These are phyloP conservation scores for Sminthurides bifidus DNA, from an alignment of 1,140 invertebrate species.

Conservation along the genomic window DNA sequence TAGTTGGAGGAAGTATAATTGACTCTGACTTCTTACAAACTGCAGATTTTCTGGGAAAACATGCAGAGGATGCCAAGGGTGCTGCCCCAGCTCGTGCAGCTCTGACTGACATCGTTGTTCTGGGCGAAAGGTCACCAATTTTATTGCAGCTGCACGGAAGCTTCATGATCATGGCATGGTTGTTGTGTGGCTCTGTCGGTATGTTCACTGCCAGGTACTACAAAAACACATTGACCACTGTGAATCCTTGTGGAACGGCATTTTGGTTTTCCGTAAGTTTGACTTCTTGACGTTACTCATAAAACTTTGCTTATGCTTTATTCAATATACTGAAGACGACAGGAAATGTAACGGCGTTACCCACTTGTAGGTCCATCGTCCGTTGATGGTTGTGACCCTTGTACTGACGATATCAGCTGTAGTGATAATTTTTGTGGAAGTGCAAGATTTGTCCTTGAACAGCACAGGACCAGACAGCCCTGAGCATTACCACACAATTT, in stretches of 20 bases:
- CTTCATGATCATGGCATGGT: conserved; percentile 84
- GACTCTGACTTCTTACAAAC: too few relatives aligned
- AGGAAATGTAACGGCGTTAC: too few relatives aligned
- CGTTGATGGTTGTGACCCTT: conserved; percentile 73
- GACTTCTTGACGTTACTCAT: too few relatives aligned
- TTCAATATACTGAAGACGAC: too few relatives aligned
- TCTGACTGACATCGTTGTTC: too few relatives aligned
- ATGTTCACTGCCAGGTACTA: conserved; percentile 83
- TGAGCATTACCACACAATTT: conserved; percentile 47
- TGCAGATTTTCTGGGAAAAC: background rate
- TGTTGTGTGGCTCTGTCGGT: conserved; percentile 75
- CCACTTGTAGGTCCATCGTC: conserved; percentile 76
- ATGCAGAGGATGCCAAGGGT: too few relatives aligned
- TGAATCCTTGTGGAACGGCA: conserved; percentile 70
- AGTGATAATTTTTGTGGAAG: conserved; percentile 70
- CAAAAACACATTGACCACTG: conserved; percentile 74
- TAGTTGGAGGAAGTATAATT: too few relatives aligned
- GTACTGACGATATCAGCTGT: conserved; percentile 60
- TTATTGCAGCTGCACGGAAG: conserved; percentile 64
- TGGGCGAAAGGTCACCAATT: too few relatives aligned
- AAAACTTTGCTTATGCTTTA: too few relatives aligned
- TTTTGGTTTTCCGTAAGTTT: conserved; percentile 80
- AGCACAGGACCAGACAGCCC: conserved; percentile 43
- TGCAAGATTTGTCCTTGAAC: conserved; percentile 46
- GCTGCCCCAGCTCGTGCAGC: too few relatives aligned